Conservation (phyloP, 2,888 invertebrate genomes). For the Volucella bombylans region DNA sequence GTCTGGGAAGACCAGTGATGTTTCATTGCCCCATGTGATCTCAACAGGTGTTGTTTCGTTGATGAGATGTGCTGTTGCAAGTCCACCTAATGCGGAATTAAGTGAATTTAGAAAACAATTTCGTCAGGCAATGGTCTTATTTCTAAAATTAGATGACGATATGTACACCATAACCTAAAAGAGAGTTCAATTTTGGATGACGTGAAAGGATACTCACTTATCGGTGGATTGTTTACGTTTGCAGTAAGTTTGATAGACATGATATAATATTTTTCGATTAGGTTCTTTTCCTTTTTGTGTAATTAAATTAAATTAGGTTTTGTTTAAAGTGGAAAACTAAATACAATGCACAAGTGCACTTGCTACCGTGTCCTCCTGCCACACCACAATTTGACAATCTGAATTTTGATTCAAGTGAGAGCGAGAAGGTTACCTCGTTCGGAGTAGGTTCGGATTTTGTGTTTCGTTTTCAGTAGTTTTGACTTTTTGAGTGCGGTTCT, state of each 20-base stretch:
- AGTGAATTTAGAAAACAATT: conserved; percentile 43
- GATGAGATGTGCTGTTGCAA: conserved; percentile 86
- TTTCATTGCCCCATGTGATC: conserved; percentile 86
- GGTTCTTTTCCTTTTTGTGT: not conserved
- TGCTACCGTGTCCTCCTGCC: conserved; percentile 32
- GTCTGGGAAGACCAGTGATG: conserved; percentile 83
- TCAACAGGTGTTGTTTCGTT: conserved; percentile 84
- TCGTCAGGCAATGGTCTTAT: conserved; percentile 44
- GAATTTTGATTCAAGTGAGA: conserved; percentile 8
- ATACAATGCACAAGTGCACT: conserved; percentile 23
- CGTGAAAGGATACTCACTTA: conserved; percentile 78
- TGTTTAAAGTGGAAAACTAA: conserved; percentile 8
- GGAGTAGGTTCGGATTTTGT: not conserved
- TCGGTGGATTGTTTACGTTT: conserved; percentile 81
- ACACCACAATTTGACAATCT: conserved; percentile 54
- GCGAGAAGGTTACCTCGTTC: not conserved
- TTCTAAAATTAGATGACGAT: conserved; percentile 68
- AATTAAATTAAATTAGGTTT: not conserved
- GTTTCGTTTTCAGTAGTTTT: not conserved
- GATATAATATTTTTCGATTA: not conserved
- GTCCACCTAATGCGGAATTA: conserved; percentile 84
- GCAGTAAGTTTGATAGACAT: conserved; percentile 81
- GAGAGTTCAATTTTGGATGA: conserved; percentile 18
- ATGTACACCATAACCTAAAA: conserved; percentile 78
- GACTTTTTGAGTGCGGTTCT: not conserved